Conservation (phyloP, 2,113 vertebrate species). For the Callipepla squamata region DNA sequence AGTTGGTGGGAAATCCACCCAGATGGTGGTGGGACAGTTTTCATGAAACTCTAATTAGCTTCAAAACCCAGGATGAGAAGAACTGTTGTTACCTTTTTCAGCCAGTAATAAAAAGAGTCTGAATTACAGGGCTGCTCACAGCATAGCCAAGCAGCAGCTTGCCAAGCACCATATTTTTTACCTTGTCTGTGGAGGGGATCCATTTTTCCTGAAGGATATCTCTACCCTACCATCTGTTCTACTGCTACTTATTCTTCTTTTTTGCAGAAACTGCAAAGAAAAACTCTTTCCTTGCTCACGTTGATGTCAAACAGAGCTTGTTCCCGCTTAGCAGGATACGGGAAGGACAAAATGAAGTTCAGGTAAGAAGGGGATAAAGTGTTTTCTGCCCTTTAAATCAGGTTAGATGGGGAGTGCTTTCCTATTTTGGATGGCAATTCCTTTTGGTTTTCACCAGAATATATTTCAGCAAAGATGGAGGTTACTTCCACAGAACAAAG, state of each 20-base stretch:
- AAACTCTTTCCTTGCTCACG: constrained; percentile 70
- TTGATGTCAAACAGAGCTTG: constrained; percentile 71
- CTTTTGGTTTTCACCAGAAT: not conserved
- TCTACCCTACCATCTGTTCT: not conserved
- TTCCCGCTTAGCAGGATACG: constrained; percentile 58
- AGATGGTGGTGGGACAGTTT: not conserved
- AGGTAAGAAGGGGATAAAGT: constrained; percentile 51
- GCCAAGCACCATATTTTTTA: not conserved
- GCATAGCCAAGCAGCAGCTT: not conserved
- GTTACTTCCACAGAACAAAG: not conserved
- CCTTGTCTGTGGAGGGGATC: not conserved
- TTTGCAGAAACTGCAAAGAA: constrained; percentile 75
- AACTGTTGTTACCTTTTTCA: not conserved
- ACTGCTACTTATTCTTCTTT: not conserved
- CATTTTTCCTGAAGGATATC: accelerated
- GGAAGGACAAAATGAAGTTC: constrained; percentile 70
- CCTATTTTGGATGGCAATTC: not conserved
- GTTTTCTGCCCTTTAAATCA: accelerated
- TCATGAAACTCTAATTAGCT: not conserved
- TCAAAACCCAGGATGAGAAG: not conserved
- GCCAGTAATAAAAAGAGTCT: not conserved
- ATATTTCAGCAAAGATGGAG: not conserved
- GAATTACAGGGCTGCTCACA: not conserved
- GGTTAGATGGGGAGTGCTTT: not conserved
- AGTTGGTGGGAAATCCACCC: not conserved